Base-by-base conservation (phyloP, 2,797 vertebrate species). In the Betta splendens region DNA sequence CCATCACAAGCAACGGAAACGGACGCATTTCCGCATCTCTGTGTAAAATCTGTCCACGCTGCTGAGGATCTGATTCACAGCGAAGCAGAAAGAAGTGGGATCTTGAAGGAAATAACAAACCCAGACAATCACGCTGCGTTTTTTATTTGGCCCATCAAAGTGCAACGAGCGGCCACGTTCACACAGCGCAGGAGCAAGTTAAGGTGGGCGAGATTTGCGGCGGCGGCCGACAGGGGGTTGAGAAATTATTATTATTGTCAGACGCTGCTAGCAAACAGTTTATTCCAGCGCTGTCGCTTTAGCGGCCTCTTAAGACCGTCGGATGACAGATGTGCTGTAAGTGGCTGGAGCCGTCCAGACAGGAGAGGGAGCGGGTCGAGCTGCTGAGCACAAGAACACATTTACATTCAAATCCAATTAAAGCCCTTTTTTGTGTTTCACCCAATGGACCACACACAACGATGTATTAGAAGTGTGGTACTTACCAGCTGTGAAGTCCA, bases 71-170 rank as follows among this genome's bases (percentile, higher is more conserved):
- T 63, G 56, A 57, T 47, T 33, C 36, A 17, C 9, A 2, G 74
- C 73, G 69, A 76, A 75, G 31, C 40, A 38, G 56, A 45, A 58
- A 65, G n/a, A 69, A 37, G 51, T 42, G 23, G 53, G 26, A 16
- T 69, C 53, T 52, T 25, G 16, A 55, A 62, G 56, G 18, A 31
- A 64, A 60, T 73, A 75, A 75, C 62, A 70, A 56, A 76, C 28
- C 51, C 66, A 74, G 52, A 68, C 45, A 63, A 66, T 68, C 45
- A 64, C 16, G 13, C 7, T 8, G 35, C 8, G 21, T 44, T 67
- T 72, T n/a, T 75, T 62, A 73, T 73, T 68, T 54, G 39, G 54
- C 69, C 75, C 53, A 71, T 80, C 53, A 72, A 74, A 52, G 17
- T 43, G 31, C 17, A 70, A 67, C 43, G 42, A n/a, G 60, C 67